phyloP scores from a whole-genome alignment of 2,113 vertebrate genomes.

The Psammodynastes pulverulentus region DNA sequence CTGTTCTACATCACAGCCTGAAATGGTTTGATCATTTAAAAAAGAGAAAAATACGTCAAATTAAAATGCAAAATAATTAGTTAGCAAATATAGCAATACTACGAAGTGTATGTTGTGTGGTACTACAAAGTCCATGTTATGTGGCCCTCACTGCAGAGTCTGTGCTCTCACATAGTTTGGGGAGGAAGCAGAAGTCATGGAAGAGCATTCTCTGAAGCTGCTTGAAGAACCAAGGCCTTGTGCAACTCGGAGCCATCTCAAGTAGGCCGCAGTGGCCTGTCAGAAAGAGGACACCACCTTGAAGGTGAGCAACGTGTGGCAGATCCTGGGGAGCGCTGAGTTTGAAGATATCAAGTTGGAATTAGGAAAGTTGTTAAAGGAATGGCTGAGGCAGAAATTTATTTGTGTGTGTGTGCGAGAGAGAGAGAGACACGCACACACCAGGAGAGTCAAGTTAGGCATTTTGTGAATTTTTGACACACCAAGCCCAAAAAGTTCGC shows the following conservation, averaged over 20 bases:
- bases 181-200: background rate
- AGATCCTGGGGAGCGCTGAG: background rate
- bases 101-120: too few species aligned
- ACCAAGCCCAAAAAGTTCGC: background rate
- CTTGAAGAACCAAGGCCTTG: background rate
- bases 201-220: background rate
- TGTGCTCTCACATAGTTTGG: background rate
- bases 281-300: background rate
- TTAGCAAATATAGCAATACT: background rate
- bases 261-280: background rate
- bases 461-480: background rate
- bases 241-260: background rate
- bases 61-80: background rate
- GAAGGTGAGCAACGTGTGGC: background rate
- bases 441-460: background rate
- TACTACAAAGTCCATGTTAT: background rate
- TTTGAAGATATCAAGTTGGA: background rate
- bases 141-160: background rate
- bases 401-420: background rate
- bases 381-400: background rate
- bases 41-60: background rate
- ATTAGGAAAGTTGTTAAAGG: background rate
- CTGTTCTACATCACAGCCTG: background rate
- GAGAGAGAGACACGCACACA: fast-evolving
- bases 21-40: background rate